Conservation (phyloP, 2,113 vertebrate species). For the Pitta sordida region DNA sequence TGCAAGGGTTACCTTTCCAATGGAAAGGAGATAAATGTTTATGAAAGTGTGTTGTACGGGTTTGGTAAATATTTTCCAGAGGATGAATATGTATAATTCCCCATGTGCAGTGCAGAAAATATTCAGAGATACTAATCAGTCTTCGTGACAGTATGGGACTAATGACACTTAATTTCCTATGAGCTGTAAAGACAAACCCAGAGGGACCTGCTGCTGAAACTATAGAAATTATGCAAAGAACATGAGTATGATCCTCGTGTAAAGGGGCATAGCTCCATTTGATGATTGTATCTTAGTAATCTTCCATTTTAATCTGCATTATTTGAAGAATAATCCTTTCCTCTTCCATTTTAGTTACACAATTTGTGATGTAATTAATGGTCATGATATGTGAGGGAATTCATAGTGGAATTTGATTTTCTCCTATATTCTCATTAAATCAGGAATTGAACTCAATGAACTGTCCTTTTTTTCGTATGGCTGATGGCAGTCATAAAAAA, state of each 20-base stretch:
- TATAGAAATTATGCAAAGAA: not conserved
- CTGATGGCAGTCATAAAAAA: not conserved
- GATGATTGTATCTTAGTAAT: not conserved
- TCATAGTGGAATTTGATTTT: not conserved
- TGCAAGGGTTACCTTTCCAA: slow-evolving; percentile 12
- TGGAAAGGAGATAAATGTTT: slow-evolving; percentile 31
- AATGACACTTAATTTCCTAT: not conserved
- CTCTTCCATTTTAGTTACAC: not conserved
- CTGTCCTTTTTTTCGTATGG: not conserved
- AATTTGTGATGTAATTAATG: not conserved
- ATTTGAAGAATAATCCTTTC: not conserved
- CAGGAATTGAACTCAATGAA: not conserved
- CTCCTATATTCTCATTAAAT: not conserved
- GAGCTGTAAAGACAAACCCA: not conserved
- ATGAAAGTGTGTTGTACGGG: not conserved
- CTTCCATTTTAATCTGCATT: not conserved
- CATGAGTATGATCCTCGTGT: not conserved
- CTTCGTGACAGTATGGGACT: not conserved
- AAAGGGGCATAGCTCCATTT: not conserved
- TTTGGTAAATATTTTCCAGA: slow-evolving; percentile 63
- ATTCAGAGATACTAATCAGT: slow-evolving; percentile 2
- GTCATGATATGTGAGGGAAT: not conserved
- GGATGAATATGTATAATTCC: not conserved
- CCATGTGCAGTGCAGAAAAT: not conserved
- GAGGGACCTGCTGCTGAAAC: not conserved